Evolutionary conservation across 2,113 vertebrate species (phyloP), one percentile per base, ranked within the genome.

Genomic region (Nerophis ophidion): DNA sequence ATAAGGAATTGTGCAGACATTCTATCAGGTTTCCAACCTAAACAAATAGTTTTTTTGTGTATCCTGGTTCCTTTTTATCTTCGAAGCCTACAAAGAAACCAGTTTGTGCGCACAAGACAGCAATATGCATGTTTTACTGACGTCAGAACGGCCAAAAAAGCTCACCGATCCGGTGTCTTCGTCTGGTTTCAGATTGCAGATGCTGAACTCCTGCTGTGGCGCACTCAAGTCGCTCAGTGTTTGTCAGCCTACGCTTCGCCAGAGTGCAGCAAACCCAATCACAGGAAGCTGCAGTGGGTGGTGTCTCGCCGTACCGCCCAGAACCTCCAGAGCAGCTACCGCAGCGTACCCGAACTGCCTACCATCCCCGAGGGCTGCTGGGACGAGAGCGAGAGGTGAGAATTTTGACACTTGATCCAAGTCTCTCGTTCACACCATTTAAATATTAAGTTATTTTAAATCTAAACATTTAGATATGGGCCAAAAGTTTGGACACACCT

Each of bases 231-330:
- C 74, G 96, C 93, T 0, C 92, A 91, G 87, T 96, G 97, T 64
- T 85, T 99, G 38, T 90, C 81, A 0, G 94, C 96, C 68, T 99
- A 99, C 72, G 93, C 94, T 66, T 98, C 97, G 42, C 94, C 96
- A 0, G 92, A 93, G 56, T 99, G 97, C 82, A 93, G 93, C 89
- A 97, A 96, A 71, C 97, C 97, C 10, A 91, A 99, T 80, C 93
- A 97, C 72, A 93, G 86, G 66, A 96, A 92, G 74, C 82, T 98
- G 7, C 93, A 97, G 76, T 99, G 97, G 97, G 93, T 97, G 6
- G 94, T 99, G 60, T 99, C 97, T 0, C 86, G 97, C 10, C 92
- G 96, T 9, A 99, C 97, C 0, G 97, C 96, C 16, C 94, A 96
- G 79, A 96, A 91, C 68, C 90, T 98, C 8, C 97, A 98, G 26